phyloP scores from a whole-genome alignment of 2,113 vertebrate genomes.

The Cebus imitator region DNA sequence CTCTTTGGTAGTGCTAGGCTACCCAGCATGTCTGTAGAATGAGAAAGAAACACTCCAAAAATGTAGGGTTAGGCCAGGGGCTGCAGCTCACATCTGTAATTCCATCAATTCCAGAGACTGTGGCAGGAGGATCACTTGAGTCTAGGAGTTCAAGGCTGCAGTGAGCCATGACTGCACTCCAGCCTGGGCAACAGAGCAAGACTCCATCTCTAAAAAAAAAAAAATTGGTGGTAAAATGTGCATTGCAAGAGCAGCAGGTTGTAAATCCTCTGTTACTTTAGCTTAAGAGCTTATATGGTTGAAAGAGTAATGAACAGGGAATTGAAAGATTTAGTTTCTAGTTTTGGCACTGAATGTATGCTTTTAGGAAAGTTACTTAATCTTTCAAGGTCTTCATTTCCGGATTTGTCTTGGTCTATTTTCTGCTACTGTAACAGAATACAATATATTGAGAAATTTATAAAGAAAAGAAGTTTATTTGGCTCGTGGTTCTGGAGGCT shows the following conservation, averaged over 20 bases:
- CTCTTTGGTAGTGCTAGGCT: neutral
- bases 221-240: neutral
- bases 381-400: neutral
- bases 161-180: too few species aligned
- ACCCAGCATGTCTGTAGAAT: neutral
- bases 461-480: neutral
- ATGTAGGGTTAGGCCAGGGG: neutral
- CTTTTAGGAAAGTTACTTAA: neutral
- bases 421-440: neutral
- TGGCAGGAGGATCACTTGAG: too few species aligned
- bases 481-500: neutral
- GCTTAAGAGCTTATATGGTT: neutral
- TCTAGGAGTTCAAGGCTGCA: too few species aligned
- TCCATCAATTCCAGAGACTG: too few species aligned
- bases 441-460: neutral
- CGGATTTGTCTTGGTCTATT: neutral
- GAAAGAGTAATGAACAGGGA: neutral
- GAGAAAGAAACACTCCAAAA: neutral
- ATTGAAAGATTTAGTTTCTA: neutral
- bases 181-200: too few species aligned
- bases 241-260: neutral
- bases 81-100: too few species aligned
- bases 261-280: neutral
- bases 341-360: neutral
- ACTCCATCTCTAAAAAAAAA: too few species aligned